Base-by-base conservation (phyloP, 2,797 vertebrate species). In the Brachyalestes nurse region DNA sequence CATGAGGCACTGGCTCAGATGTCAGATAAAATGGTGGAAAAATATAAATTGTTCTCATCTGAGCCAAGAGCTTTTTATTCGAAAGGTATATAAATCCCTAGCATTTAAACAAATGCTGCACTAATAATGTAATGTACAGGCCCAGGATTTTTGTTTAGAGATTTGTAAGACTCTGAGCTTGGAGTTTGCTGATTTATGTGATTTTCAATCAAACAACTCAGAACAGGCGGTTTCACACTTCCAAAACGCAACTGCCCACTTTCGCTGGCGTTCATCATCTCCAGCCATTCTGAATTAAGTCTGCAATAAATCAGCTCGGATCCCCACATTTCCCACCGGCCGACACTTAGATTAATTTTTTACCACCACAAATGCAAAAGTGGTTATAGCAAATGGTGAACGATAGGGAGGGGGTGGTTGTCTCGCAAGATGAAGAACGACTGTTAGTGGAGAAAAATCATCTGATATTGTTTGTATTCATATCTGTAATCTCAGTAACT, bases 211-310 rank as follows among this genome's bases (percentile, higher is more conserved):
- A 86, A 82, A 86, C 86, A 86, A 85, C 83, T 83, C 78, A 72
- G 83, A 82, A 88, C 77, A 87, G 86, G 83, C 79, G 73, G 85
- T 84, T 87, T 84, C 84, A 84, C 83, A 84, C 87, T 86, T 87
- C 84, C 85, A 86, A 86, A 85, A 85, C 82, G 82, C 87, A 85
- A 87, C 87, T 88, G 85, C 84, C 84, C 81, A 88, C 89, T 81
- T 87, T 87, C 85, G 45, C 79, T 83, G 74, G 86, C 85, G 86
- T 89, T 92, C 92, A 93, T 94, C 93, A 93, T 92, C 85, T 86
- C 78, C 90, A 88, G 93, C 91, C 91, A 85, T 89, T 91, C 90
- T 91, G 90, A 93, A 95, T 94, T 94, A 95, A 91, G 87, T 90
- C 86, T 3, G 92, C 91, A 92, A 95, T 95, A 94, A 93, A 95